These are phyloP conservation scores for Callyntrura guangdongensis DNA, from an alignment of 2,888 invertebrate genomes.

Conservation along the genomic window DNA sequence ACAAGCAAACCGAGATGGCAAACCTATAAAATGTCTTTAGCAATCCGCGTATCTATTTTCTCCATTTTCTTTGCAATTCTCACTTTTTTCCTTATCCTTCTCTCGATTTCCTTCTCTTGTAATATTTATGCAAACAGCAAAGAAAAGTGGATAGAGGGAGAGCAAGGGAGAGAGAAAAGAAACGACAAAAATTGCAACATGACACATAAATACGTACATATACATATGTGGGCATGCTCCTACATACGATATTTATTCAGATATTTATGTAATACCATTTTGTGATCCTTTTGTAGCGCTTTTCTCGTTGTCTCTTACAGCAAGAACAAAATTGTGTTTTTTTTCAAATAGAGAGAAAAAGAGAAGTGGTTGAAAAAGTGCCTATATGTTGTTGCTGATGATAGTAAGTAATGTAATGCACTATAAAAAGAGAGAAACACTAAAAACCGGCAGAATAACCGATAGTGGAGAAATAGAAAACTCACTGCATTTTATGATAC, in stretches of 20 bases:
- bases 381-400: background rate
- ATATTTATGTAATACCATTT: constrained; percentile 22
- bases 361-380: too few relatives aligned
- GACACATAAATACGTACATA: background rate
- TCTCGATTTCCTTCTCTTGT: constrained; percentile 2
- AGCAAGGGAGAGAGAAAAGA: background rate
- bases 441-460: constrained; percentile 2
- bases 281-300: background rate
- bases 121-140: constrained; percentile 41
- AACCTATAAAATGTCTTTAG: constrained; percentile 51
- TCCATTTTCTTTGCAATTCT: background rate
- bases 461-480: background rate
- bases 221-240: background rate
- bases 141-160: background rate
- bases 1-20: constrained; percentile 32
- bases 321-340: too few relatives aligned
- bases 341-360: too few relatives aligned
- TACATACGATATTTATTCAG: background rate
- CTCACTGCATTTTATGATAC: background rate
- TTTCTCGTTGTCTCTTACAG: background rate
- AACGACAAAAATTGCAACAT: constrained; percentile 15
- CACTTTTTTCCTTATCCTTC: constrained; percentile 6
- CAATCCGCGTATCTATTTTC: constrained; percentile 36
- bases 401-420: background rate
- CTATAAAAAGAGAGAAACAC: constrained; percentile 27